Percentiles rank a stretch among this genome's conserved stretches.
Conservation (phyloP, 2,797 vertebrate genomes). For the Etheostoma perlongum region DNA sequence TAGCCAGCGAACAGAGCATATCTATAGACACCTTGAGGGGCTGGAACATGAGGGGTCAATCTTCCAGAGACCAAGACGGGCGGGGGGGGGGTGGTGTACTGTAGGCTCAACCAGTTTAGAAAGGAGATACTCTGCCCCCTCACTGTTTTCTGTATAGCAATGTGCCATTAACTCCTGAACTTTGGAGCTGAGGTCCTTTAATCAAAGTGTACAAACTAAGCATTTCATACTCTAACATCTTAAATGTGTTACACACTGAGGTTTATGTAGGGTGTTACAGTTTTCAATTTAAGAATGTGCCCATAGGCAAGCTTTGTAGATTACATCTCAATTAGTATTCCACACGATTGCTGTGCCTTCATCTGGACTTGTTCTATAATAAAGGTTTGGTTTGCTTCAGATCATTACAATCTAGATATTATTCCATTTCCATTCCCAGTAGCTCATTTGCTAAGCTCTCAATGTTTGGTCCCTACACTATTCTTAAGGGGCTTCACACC, state of each 20-base stretch:
- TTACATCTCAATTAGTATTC: constrained; percentile 66
- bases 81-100: constrained; percentile 39
- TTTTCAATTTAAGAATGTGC: constrained; percentile 49
- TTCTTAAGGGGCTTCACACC: neutral
- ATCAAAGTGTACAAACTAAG: constrained; percentile 24
- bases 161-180: constrained; percentile 31
- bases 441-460: constrained; percentile 8
- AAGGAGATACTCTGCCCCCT: constrained; percentile 39
- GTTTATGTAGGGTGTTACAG: constrained; percentile 35
- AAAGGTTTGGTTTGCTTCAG: constrained; percentile 45
- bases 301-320: constrained; percentile 52
- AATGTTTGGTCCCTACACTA: constrained; percentile 6
- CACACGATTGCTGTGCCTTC: constrained; percentile 54
- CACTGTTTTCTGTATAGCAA: constrained; percentile 26
- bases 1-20: constrained; percentile 44
- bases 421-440: constrained; percentile 6
- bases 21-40: constrained; percentile 47
- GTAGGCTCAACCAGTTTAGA: constrained; percentile 26
- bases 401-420: constrained; percentile 47
- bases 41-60: constrained; percentile 44
- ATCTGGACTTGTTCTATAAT: constrained; percentile 47
- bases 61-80: constrained; percentile 45
- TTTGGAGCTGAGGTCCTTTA: constrained; percentile 20
- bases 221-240: neutral
- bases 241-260: constrained; percentile 9